Evolutionary conservation across 2,888 invertebrate genomes (phyloP).

Genomic region (Napeogenes inachia): DNA sequence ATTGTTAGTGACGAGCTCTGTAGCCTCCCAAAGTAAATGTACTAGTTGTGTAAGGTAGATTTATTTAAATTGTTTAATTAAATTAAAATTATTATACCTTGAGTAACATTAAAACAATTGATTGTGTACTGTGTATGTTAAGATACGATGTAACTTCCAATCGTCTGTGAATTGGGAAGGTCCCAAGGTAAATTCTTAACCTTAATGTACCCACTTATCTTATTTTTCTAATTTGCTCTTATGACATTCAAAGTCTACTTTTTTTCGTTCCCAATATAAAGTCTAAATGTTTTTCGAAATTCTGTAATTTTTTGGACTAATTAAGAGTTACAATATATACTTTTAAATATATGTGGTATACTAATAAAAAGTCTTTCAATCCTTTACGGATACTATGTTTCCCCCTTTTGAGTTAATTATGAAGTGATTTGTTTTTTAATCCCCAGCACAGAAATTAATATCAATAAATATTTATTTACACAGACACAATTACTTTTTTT

Average conservation of each 20-base stretch:
- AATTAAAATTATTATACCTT: slow-evolving; percentile 21
- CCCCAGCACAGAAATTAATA: neutral
- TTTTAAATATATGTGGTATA: slow-evolving; percentile 37
- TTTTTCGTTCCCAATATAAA: slow-evolving; percentile 17
- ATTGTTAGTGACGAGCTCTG: slow-evolving; percentile 4
- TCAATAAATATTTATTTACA: neutral
- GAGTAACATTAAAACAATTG: slow-evolving; percentile 16
- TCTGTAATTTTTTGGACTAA: slow-evolving; percentile 34
- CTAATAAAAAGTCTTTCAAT: slow-evolving; percentile 25
- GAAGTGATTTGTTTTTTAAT: neutral
- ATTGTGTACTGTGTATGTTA: slow-evolving; percentile 24
- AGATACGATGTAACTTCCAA: slow-evolving; percentile 18
- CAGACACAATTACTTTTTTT: neutral
- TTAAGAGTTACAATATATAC: slow-evolving; percentile 34
- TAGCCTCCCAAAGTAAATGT: slow-evolving; percentile 28
- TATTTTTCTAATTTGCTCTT: slow-evolving; percentile 7
- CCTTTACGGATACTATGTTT: slow-evolving; percentile 3
- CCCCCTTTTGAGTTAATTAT: neutral
- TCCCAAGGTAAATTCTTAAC: slow-evolving; percentile 7
- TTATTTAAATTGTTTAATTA: slow-evolving; percentile 24
- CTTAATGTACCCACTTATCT: neutral
- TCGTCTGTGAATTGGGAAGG: slow-evolving; percentile 12
- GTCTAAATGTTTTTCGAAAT: slow-evolving; percentile 27
- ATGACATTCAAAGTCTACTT: slow-evolving; percentile 6
- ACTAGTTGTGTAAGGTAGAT: slow-evolving; percentile 27